Evolutionary conservation across 2,113 vertebrate species (phyloP), one percentile per base, ranked within the genome.

Genomic region (Phaethornis superciliosus): DNA sequence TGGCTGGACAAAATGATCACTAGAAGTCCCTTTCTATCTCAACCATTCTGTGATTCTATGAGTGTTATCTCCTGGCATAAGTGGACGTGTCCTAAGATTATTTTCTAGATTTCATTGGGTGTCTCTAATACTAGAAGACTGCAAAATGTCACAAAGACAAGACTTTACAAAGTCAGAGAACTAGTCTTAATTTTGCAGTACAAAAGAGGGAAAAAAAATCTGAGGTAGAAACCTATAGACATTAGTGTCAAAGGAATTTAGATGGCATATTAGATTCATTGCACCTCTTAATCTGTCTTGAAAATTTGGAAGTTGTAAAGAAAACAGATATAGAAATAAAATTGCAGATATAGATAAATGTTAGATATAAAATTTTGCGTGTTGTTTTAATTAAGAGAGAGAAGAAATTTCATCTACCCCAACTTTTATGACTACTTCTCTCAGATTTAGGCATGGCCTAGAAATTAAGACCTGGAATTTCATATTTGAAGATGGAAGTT

Each of bases 61-160:
- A 64, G 17, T 12, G 33, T 16, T 59, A 12, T 18, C 23, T 18
- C 26, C 35, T 58, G 23, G 9, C 12, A 18, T 30, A 18, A 27
- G 6, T 13, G 26, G 44, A 63, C 68, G 7, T 27, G 6, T 12
- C 56, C 33, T 55, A 67, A 75, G 32, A 62, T 60, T 12, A 37
- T 54, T 68, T 49, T 44, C 49, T 54, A 2, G 8, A 24, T 77
- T 63, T 49, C 15, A 33, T 0, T 6, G 3, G 4, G 1, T 58
- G 30, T n/a, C 54, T 76, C 47, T 54, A 64, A 12, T 24, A 15
- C 12, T 27, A 33, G 46, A 59, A 78, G 30, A 44, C 8, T 13
- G 8, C 12, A 67, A 23, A 6, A 44, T 23, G 11, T 69, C 64
- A 64, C 15, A 64, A 52, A 93, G n/a, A 42, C 19, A 71, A 79